Conservation (phyloP, 2,113 vertebrate genomes). For the Micromys minutus region DNA sequence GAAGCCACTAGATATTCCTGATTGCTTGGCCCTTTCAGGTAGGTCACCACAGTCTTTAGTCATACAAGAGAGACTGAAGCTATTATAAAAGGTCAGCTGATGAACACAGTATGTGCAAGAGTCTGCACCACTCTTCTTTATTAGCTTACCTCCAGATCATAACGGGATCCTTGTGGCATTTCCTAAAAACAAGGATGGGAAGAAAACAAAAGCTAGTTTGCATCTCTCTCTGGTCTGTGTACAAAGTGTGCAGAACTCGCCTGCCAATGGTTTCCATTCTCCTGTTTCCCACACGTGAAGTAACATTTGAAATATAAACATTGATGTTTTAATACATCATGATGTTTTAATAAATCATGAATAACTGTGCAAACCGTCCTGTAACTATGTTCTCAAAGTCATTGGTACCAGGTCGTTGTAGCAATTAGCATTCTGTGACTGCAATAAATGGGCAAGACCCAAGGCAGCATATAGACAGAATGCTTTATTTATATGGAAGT, state of each 20-base stretch:
- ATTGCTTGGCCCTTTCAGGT: background rate
- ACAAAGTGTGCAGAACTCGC: background rate
- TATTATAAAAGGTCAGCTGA: too few relatives aligned
- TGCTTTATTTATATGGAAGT: background rate
- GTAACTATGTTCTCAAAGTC: background rate
- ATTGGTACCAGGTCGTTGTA: background rate
- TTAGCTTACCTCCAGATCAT: background rate
- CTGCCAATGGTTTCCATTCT: background rate
- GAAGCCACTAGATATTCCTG: background rate
- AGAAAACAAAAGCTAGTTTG: background rate
- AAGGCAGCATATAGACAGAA: background rate
- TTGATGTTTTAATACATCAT: background rate
- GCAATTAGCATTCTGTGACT: background rate
- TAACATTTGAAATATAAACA: background rate
- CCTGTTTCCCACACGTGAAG: background rate
- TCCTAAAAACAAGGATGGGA: background rate
- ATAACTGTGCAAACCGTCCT: background rate
- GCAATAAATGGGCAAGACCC: background rate
- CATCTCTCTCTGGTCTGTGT: background rate
- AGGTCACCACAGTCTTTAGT: background rate
- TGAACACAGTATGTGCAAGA: background rate
- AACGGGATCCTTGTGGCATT: background rate
- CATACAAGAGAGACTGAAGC: background rate
- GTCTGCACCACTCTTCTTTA: background rate
- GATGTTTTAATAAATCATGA: background rate